A percentile compares a stretch with the other conserved stretches of the same genome.
These are phyloP conservation scores for Melanocharis versteri DNA, from an alignment of 2,113 vertebrate species.

Conservation along the genomic window DNA sequence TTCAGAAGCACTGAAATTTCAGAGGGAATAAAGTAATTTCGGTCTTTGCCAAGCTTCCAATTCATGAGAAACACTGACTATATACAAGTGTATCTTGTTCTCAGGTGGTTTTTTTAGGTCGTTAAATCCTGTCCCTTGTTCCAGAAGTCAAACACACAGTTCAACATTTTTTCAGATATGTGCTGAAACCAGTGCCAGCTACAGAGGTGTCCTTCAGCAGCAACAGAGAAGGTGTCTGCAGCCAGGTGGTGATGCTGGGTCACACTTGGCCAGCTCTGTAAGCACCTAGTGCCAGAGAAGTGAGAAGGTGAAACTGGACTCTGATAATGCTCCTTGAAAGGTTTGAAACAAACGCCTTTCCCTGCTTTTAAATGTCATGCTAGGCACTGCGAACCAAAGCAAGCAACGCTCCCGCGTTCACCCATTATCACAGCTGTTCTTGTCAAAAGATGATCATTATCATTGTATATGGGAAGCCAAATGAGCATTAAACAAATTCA, in stretches of 20 bases:
- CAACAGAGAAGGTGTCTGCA: background rate
- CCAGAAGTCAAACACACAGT: background rate
- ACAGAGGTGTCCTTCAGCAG: background rate
- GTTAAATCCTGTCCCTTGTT: background rate
- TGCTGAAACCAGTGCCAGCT: background rate
- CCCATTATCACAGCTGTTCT: background rate
- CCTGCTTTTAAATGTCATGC: background rate
- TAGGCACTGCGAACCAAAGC: background rate
- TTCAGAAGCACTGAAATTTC: slow-evolving; percentile 35
- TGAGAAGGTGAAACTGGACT: background rate
- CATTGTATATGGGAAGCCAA: background rate
- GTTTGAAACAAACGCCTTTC: background rate
- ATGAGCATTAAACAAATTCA: slow-evolving; percentile 58
- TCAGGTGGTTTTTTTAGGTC: background rate
- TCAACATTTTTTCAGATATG: background rate
- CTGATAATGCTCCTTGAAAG: background rate
- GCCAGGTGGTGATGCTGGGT: background rate
- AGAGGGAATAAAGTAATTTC: slow-evolving; percentile 49
- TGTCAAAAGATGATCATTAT: slow-evolving; percentile 50
- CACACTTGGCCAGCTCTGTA: background rate
- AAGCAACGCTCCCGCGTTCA: background rate
- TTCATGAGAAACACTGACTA: background rate
- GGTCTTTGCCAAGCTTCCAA: background rate
- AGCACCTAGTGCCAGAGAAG: background rate
- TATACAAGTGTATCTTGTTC: background rate